A percentile compares a stretch with the other conserved stretches of the same genome.
phyloP scores from a whole-genome alignment of 2,888 invertebrate genomes.

The Dryomyza anilis region DNA sequence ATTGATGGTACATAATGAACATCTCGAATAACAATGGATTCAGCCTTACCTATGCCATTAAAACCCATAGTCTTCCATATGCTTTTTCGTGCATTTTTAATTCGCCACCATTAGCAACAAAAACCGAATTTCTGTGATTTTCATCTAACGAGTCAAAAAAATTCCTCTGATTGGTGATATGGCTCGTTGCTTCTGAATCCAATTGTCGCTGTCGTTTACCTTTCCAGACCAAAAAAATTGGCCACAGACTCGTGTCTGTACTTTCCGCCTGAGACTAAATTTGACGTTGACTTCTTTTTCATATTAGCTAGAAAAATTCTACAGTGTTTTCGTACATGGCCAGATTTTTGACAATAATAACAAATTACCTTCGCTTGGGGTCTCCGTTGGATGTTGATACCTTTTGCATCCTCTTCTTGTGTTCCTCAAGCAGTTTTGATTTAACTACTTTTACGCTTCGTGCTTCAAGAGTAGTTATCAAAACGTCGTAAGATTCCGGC shows the following conservation, averaged over 20 bases:
- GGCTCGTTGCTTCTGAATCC: background rate
- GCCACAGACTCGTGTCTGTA: background rate
- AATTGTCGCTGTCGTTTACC: background rate
- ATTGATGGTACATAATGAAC: background rate
- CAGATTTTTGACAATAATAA: background rate
- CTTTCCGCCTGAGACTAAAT: background rate
- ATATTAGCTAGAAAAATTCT: background rate
- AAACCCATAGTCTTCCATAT: background rate
- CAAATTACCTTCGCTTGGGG: background rate
- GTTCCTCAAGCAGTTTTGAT: background rate
- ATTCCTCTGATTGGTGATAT: background rate
- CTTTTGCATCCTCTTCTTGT: background rate
- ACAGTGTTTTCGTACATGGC: background rate
- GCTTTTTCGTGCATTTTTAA: background rate
- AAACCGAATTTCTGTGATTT: background rate
- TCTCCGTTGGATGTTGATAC: background rate
- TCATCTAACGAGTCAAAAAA: background rate
- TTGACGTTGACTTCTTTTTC: background rate
- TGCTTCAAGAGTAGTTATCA: background rate
- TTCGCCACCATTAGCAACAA: background rate
- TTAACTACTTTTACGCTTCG: background rate
- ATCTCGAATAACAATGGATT: background rate
- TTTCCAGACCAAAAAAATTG: background rate
- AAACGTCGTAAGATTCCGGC: background rate
- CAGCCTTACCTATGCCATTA: background rate